phyloP scores from a whole-genome alignment of 2,888 invertebrate species.

The Drosophila sordidula region DNA sequence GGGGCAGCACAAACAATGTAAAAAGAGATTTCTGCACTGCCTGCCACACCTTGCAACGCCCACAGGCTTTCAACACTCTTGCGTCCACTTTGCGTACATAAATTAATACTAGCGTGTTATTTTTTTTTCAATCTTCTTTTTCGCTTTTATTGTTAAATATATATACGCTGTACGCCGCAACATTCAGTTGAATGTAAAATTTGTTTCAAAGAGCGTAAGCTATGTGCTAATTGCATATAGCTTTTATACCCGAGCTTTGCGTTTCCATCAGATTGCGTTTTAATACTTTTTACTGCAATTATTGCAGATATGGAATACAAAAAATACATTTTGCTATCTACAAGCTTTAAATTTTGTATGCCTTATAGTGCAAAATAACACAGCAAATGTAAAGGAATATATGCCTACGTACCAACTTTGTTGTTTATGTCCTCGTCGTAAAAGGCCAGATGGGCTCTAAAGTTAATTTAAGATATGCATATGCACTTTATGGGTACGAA shows the following conservation, averaged over 20 bases:
- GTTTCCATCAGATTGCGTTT: background rate
- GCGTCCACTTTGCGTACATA: constrained; percentile 44
- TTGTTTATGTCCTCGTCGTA: too few relatives aligned
- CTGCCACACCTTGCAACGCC: constrained; percentile 26
- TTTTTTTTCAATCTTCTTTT: constrained; percentile 4
- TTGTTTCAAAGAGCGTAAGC: background rate
- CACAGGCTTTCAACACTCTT: constrained; percentile 36
- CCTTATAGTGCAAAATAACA: too few relatives aligned
- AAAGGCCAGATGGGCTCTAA: too few relatives aligned
- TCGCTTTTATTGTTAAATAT: background rate
- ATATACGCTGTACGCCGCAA: constrained; percentile 6
- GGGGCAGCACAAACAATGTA: constrained; percentile 59
- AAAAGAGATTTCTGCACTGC: constrained; percentile 42
- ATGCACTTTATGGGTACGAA: too few relatives aligned
- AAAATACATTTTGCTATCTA: too few relatives aligned
- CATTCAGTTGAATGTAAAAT: constrained; percentile 19
- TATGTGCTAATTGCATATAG: background rate
- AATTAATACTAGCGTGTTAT: constrained; percentile 43
- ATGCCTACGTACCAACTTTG: too few relatives aligned
- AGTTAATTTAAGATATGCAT: too few relatives aligned
- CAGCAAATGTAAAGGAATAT: too few relatives aligned
- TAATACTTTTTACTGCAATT: too few relatives aligned
- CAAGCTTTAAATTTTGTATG: too few relatives aligned
- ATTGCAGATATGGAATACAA: too few relatives aligned
- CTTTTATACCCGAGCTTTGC: background rate